Evolutionary conservation across 2,797 vertebrate genomes (phyloP), one percentile per base, ranked within the genome.

Genomic region (Silurus lanzhouensis): DNA sequence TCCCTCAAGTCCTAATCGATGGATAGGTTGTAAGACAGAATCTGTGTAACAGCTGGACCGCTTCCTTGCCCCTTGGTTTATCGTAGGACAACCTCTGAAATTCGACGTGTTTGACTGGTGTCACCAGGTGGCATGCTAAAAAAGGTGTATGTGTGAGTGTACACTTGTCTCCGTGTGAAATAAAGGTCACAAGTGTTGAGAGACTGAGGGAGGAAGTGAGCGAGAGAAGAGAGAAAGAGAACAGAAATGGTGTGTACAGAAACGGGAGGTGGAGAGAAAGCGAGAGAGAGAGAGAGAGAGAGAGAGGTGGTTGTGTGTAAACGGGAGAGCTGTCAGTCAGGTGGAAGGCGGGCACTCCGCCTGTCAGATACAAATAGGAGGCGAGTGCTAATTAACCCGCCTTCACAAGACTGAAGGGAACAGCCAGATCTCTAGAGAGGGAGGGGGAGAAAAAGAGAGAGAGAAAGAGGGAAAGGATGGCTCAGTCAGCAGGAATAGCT

Each of bases 331-430:
- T 91, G 93, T 94, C 95, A 91, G 89, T 95, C 94, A 91, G 86
- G 38, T 55, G 88, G 90, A 81, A 88, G 92, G 89, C 70, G 88
- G 92, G 89, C 89, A 89, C 87, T 85, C 88, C n/a, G 44, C 74
- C 91, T 93, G 93, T 93, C 93, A 92, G 91, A 93, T 93, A 94
- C 93, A 95, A 94, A 95, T 93, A 92, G 93, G 91, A 89, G 92
- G 91, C 89, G 86, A 90, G 88, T 82, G 88, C 80, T 93, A 92
- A 94, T 94, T 94, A 95, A 95, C 93, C 92, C 92, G 90, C 91
- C 91, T 89, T 90, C 91, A 90, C 71, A 88, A 92, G 91, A 89
- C 90, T 84, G 87, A 88, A 87, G 86, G 86, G 82, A 88, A 75
- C 81, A 67, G 87, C 57, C 82, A 89, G 84, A 83, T 87, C 89